Conservation (phyloP, 2,113 vertebrate species). For the Takifugu flavidus region DNA sequence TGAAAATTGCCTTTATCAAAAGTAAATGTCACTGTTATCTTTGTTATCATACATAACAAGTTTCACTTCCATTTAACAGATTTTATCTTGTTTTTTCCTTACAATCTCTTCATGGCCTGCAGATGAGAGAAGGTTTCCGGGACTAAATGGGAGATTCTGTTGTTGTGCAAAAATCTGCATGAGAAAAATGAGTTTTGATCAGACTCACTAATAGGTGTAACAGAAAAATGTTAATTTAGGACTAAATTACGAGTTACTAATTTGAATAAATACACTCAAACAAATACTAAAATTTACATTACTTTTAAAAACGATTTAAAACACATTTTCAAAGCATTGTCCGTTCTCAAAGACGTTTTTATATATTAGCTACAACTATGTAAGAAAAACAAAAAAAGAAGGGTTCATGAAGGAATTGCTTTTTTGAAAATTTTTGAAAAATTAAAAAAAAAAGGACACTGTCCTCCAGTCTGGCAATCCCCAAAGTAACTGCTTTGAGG, state of each 20-base stretch:
- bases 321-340: neutral
- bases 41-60: too few species aligned
- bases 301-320: neutral
- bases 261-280: neutral
- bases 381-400: slow-evolving; percentile 6
- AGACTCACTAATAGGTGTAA: neutral
- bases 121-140: slow-evolving; percentile 92
- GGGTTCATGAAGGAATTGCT: neutral
- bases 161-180: slow-evolving; percentile 96
- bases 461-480: neutral
- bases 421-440: too few species aligned
- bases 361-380: neutral
- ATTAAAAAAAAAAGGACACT: neutral
- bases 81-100: slow-evolving; percentile 62
- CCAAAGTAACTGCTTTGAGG: slow-evolving; percentile 7
- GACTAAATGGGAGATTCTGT: slow-evolving; percentile 90
- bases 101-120: slow-evolving; percentile 95
- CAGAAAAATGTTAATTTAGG: too few species aligned
- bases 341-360: slow-evolving; percentile 19
- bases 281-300: neutral
- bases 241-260: too few species aligned
- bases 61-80: too few species aligned
- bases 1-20: too few species aligned
- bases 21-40: too few species aligned
- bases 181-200: slow-evolving; percentile 1